Percentiles rank a stretch among this genome's conserved stretches.
Evolutionary conservation across 2,797 vertebrate genomes (phyloP).

Genomic region (Pseudomugil tenellus): DNA sequence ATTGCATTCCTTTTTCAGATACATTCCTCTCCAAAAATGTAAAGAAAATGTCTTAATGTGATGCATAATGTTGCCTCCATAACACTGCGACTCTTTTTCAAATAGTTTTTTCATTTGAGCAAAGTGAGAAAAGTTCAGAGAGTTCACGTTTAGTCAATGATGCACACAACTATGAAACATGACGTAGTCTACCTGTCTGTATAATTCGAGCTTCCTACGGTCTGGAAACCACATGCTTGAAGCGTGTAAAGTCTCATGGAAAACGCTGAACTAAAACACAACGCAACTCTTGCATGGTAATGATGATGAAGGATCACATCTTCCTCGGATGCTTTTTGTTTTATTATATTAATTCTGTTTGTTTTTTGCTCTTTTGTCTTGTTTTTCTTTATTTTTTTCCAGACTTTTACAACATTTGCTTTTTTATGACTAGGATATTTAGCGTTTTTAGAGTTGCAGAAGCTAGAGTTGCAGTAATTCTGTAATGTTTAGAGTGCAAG

Average conservation of each 20-base stretch:
- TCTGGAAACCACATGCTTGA: constrained; percentile 69
- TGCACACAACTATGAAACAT: constrained; percentile 62
- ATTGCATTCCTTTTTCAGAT: constrained; percentile 88
- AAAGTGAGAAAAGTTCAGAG: constrained; percentile 45
- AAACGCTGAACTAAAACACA: not conserved
- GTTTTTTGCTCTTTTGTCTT: constrained; percentile 57
- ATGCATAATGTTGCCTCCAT: constrained; percentile 84
- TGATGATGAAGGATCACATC: constrained; percentile 55
- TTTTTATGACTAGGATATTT: constrained; percentile 57
- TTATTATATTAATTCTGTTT: constrained; percentile 56
- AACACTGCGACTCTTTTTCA: constrained; percentile 73
- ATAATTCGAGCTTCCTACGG: constrained; percentile 80
- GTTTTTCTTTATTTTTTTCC: constrained; percentile 25
- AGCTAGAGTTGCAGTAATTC: constrained; percentile 75
- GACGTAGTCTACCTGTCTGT: constrained; percentile 63
- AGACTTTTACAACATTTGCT: constrained; percentile 31
- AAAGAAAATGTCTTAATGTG: constrained; percentile 82
- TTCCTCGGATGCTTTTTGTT: constrained; percentile 47
- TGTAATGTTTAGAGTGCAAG: constrained; percentile 69
- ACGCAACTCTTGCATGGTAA: constrained; percentile 72
- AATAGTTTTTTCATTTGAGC: constrained; percentile 66
- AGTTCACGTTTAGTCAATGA: constrained; percentile 62
- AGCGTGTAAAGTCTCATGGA: constrained; percentile 51
- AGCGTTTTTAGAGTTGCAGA: constrained; percentile 70
- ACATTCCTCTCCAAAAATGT: constrained; percentile 84